A percentile compares a stretch with the other conserved stretches of the same genome.
phyloP scores from a whole-genome alignment of 1,140 invertebrate species.

The Idris sp. region DNA sequence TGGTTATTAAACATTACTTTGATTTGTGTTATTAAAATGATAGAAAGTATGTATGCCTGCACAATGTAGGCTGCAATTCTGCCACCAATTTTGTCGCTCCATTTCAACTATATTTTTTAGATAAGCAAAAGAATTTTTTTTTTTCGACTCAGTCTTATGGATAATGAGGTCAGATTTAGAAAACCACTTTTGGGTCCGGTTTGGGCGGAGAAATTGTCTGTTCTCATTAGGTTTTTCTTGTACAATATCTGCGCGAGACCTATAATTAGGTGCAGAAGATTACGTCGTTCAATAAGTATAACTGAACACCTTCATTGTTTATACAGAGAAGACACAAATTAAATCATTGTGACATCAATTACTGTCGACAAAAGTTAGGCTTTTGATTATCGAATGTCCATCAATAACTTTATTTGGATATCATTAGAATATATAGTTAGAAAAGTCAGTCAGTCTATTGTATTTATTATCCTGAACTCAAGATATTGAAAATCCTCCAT shows the following conservation, averaged over 20 bases:
- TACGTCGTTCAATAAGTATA: neutral
- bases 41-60: neutral
- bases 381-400: slow-evolving; percentile 4
- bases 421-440: slow-evolving; percentile 40
- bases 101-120: slow-evolving; percentile 14
- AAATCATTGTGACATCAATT: slow-evolving; percentile 1
- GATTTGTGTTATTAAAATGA: no score
- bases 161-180: no score
- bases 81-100: slow-evolving; percentile 33
- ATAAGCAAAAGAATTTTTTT: no score
- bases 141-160: no score
- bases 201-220: neutral
- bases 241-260: neutral
- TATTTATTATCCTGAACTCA: no score
- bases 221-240: neutral
- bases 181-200: no score
- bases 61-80: slow-evolving; percentile 22
- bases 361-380: no score
- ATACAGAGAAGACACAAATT: neutral
- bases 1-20: slow-evolving; percentile 12
- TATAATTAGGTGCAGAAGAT: neutral
- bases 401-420: slow-evolving; percentile 22
- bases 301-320: no score
- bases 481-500: no score
- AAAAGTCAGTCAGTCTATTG: no score